Percentiles rank a stretch among this genome's conserved stretches.
Conservation (phyloP, 1,140 invertebrate genomes). For the Zophobas atratus region DNA sequence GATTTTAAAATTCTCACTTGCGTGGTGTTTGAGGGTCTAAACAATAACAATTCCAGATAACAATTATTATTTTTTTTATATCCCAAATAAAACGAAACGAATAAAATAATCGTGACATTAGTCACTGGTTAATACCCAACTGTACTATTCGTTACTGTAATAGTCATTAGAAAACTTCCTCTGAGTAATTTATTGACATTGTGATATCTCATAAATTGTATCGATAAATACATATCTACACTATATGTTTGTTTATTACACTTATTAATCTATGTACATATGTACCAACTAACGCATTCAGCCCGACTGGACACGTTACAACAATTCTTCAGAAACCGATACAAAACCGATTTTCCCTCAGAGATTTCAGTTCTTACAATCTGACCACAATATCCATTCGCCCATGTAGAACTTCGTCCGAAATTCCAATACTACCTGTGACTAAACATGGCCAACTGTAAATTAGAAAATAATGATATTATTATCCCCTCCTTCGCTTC, state of each 20-base stretch:
- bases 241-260: too few relatives aligned
- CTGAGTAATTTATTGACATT: conserved; percentile 27
- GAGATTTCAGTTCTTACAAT: conserved; percentile 5
- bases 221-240: too few relatives aligned
- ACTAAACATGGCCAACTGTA: conserved; percentile 63
- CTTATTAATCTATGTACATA: too few relatives aligned
- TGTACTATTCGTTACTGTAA: too few relatives aligned
- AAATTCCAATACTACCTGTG: conserved; percentile 50
- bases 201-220: background rate
- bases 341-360: conserved; percentile 47
- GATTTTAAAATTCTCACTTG: too few relatives aligned
- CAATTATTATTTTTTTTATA: too few relatives aligned
- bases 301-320: background rate
- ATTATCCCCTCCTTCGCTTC: conserved; percentile 63
- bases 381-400: conserved; percentile 3
- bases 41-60: too few relatives aligned
- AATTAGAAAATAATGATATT: conserved; percentile 68
- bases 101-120: too few relatives aligned
- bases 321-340: conserved; percentile 18
- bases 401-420: background rate
- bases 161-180: background rate
- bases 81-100: too few relatives aligned
- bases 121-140: too few relatives aligned
- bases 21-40: too few relatives aligned
- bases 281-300: too few relatives aligned